Conservation (phyloP, 1,140 invertebrate genomes). For the Aphelinus atriplicis region DNA sequence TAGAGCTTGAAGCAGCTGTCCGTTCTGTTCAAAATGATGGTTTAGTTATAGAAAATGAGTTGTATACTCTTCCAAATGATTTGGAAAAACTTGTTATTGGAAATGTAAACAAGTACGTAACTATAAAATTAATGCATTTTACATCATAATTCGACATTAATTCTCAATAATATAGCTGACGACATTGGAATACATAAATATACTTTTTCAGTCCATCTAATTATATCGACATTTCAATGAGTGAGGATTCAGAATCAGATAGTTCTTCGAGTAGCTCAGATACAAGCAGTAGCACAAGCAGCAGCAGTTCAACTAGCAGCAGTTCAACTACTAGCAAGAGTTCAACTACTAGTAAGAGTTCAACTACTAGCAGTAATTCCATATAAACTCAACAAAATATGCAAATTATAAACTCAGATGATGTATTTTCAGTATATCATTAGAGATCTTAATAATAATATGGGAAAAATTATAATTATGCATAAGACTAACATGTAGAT, state of each 20-base stretch:
- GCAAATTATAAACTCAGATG: conserved; percentile 33
- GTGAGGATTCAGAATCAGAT: conserved; percentile 28
- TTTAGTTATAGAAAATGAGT: conserved; percentile 57
- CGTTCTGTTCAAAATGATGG: conserved; percentile 62
- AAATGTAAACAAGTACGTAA: conserved; percentile 36
- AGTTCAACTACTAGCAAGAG: conserved; percentile 45
- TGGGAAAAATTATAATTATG: conserved; percentile 16
- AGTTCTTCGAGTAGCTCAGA: conserved; percentile 44
- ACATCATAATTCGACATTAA: too few species aligned
- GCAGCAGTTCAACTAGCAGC: conserved; percentile 39
- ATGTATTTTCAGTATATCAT: conserved; percentile 18
- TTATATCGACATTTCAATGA: not conserved
- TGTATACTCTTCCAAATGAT: conserved; percentile 41
- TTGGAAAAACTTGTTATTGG: conserved; percentile 39
- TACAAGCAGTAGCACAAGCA: conserved; percentile 40
- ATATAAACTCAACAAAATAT: conserved; percentile 25
- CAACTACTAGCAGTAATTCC: conserved; percentile 40
- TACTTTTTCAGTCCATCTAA: conserved; percentile 8
- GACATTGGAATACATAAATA: too few species aligned
- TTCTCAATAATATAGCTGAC: too few species aligned
- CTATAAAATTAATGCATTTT: conserved; percentile 1
- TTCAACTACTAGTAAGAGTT: conserved; percentile 31
- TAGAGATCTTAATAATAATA: not conserved
- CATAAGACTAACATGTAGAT: conserved; percentile 3
- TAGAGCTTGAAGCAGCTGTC: conserved; percentile 66